Evolutionary conservation across 1,140 invertebrate species (phyloP), one percentile per base, ranked within the genome.

Genomic region (Probaryconus sp.): DNA sequence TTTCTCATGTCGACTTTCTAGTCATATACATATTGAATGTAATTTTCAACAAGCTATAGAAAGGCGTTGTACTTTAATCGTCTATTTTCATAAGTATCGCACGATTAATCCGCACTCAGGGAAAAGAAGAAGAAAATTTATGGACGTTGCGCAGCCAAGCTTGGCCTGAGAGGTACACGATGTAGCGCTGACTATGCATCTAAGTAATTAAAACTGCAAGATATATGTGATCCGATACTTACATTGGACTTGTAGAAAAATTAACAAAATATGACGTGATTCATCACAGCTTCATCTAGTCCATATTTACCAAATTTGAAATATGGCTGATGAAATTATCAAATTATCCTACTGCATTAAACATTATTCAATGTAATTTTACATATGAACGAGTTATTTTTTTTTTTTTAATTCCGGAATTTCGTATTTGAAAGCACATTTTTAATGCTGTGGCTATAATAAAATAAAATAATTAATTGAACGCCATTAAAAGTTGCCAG

Each of bases 171-270:
- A 68, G 33, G 53, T 30, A 42, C 17, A 17, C n/a, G 45, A 20
- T 14, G 38, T 60, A 56, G 38, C 21, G 17, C 65, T 53, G 45
- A 76, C 61, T 55, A 48, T 30, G 72, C 65, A 64, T 63, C 31
- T 56, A 61, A 70, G 73, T 76, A 70, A 76, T 76, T 76, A 76
- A 76, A 76, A 70, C 61, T 60, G 48, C 26, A 68, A 71, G 68
- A 71, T 71, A 51, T 56, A 71, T 64, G 37, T 48, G 58, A 58
- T 64, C 51, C 10, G 56, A 63, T 71, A 9, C 37, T 48, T 37
- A 50, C 43, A 53, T 55, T 11, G 40, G 40, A 55, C 40, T 55
- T 40, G 48, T 5, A 55, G 21, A 61, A 70, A 70, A 61, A 61
- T 51, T 53, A 60, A 45, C 64, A 35, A 69, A 61, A 53, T 69